phyloP scores from a whole-genome alignment of 1,140 invertebrate genomes.

The Hylaeus anthracinus region DNA sequence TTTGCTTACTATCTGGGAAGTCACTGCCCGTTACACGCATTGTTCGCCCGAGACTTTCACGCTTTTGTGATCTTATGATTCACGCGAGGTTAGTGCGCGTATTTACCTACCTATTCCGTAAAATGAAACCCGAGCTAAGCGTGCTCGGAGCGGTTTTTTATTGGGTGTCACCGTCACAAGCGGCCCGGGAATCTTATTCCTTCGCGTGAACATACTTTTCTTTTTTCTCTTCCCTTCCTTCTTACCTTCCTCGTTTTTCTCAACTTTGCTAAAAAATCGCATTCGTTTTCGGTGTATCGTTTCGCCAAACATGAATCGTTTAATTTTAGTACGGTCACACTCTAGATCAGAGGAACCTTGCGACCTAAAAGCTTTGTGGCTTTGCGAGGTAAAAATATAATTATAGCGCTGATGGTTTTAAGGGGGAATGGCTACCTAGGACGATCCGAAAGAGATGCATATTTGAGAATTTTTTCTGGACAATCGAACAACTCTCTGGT shows the following conservation, averaged over 20 bases:
- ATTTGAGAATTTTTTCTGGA: too few species aligned
- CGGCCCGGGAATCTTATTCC: conserved; percentile 24
- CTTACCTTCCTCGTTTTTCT: not conserved
- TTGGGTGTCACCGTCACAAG: conserved; percentile 15
- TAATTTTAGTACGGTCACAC: too few species aligned
- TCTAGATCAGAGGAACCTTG: too few species aligned
- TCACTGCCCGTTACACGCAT: conserved; percentile 50
- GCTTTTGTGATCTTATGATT: conserved; percentile 50
- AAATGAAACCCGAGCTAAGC: conserved; percentile 51
- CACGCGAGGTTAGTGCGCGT: conserved; percentile 38
- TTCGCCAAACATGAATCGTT: not conserved
- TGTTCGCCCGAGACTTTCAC: conserved; percentile 40
- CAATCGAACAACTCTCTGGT: too few species aligned
- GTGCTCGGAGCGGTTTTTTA: conserved; percentile 32
- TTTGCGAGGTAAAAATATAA: too few species aligned
- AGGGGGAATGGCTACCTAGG: too few species aligned
- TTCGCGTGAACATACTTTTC: conserved; percentile 8
- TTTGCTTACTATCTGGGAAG: conserved; percentile 38
- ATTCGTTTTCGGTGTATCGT: not conserved
- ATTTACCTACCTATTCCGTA: conserved; percentile 44
- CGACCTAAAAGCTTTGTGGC: too few species aligned
- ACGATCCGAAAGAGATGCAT: too few species aligned
- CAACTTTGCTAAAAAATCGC: not conserved
- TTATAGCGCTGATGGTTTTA: too few species aligned
- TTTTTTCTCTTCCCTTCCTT: not conserved